A percentile compares a stretch with the other conserved stretches of the same genome.
Conservation (phyloP, 2,888 invertebrate species). For the Zonitis immaculata region DNA sequence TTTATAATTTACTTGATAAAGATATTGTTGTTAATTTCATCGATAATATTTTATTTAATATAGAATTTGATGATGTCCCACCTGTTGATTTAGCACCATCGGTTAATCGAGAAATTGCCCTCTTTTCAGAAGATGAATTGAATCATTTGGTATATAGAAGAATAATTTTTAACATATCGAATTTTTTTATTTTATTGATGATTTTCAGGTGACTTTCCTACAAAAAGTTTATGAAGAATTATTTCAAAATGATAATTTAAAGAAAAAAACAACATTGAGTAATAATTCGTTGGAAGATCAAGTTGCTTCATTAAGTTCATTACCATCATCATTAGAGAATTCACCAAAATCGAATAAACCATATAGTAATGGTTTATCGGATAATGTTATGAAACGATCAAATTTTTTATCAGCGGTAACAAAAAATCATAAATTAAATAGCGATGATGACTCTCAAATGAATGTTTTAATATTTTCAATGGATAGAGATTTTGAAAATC, state of each 20-base stretch:
- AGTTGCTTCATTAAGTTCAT: slow-evolving; percentile 28
- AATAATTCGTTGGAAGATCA: slow-evolving; percentile 39
- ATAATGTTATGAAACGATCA: slow-evolving; percentile 29
- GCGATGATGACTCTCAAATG: slow-evolving; percentile 11
- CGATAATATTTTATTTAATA: slow-evolving; percentile 58
- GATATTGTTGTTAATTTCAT: slow-evolving; percentile 74
- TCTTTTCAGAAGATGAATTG: slow-evolving; percentile 65
- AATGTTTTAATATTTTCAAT: slow-evolving; percentile 68
- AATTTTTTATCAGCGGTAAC: slow-evolving; percentile 33
- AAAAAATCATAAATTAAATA: slow-evolving; percentile 27
- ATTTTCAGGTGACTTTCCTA: too few species aligned
- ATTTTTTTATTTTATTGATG: too few species aligned
- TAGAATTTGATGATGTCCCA: slow-evolving; percentile 45
- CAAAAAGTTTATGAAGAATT: slow-evolving; percentile 45
- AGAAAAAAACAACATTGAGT: slow-evolving; percentile 25
- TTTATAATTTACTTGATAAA: slow-evolving; percentile 76
- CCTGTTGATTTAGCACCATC: slow-evolving; percentile 50
- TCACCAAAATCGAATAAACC: slow-evolving; percentile 32
- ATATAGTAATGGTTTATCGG: slow-evolving; percentile 19
- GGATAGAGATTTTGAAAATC: slow-evolving; percentile 38
- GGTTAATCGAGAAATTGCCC: slow-evolving; percentile 59
- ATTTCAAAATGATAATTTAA: slow-evolving; percentile 27
- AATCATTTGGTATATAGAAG: slow-evolving; percentile 55
- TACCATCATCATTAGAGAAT: slow-evolving; percentile 32
- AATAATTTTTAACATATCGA: too few species aligned